These are phyloP conservation scores for Phytoseiulus persimilis DNA, from an alignment of 2,888 invertebrate species.

Conservation along the genomic window DNA sequence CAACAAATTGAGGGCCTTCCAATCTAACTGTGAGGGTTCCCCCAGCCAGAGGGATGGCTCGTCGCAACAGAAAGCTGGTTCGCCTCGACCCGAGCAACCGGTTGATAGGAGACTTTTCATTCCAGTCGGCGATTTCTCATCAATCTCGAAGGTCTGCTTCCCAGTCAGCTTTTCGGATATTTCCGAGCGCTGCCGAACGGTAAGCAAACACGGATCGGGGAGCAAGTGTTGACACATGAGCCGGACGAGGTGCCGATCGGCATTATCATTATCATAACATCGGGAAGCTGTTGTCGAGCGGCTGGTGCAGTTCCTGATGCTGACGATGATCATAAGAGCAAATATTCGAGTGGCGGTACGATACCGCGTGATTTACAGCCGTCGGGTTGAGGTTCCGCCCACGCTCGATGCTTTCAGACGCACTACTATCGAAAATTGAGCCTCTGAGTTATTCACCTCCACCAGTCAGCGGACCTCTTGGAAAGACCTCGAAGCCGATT, in stretches of 20 bases:
- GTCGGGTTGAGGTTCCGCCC: neutral
- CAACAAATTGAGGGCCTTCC: neutral
- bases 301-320: neutral
- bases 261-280: neutral
- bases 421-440: too few relatives aligned
- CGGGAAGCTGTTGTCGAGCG: neutral
- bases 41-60: neutral
- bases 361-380: neutral
- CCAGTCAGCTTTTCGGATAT: neutral
- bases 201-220: neutral
- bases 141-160: neutral
- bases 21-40: neutral
- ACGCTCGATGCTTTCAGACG: too few relatives aligned
- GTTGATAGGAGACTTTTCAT: neutral
- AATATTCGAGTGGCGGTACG: neutral
- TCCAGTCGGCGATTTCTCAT: neutral
- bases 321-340: neutral
- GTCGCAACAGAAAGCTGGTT: neutral
- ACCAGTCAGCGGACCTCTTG: too few relatives aligned
- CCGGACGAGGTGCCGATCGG: neutral
- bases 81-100: neutral
- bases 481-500: too few relatives aligned
- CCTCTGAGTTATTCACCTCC: too few relatives aligned
- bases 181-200: neutral
- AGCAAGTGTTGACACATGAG: neutral